Percentiles rank a stretch among this genome's conserved stretches.
These are phyloP conservation scores for Panzeria rudis DNA, from an alignment of 2,888 invertebrate species.

Conservation along the genomic window DNA sequence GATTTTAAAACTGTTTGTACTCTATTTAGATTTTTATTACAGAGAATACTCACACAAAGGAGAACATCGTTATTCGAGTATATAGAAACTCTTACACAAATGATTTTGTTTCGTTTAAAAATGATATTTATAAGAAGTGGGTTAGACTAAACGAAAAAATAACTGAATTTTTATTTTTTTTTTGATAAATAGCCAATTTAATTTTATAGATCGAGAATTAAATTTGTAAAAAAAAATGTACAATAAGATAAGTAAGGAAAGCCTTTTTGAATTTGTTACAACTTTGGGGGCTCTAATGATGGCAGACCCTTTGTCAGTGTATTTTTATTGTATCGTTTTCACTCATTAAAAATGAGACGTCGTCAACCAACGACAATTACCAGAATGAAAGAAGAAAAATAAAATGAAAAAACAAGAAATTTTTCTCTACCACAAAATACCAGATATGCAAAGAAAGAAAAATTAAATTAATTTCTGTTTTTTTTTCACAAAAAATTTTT, in stretches of 20 bases:
- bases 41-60: background rate
- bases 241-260: background rate
- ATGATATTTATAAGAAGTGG: slow-evolving; percentile 45
- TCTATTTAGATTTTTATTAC: slow-evolving; percentile 26
- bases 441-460: slow-evolving; percentile 53
- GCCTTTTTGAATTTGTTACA: slow-evolving; percentile 8
- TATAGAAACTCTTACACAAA: background rate
- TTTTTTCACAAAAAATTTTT: slow-evolving; percentile 27
- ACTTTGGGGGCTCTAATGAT: slow-evolving; percentile 34
- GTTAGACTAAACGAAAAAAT: background rate
- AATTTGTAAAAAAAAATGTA: slow-evolving; percentile 4
- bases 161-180: background rate
- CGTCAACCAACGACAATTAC: slow-evolving; percentile 48
- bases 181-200: background rate
- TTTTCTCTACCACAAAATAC: slow-evolving; percentile 70
- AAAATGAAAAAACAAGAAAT: slow-evolving; percentile 51
- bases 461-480: slow-evolving; percentile 42
- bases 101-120: no score
- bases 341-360: slow-evolving; percentile 68
- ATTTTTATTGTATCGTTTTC: slow-evolving; percentile 54
- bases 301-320: slow-evolving; percentile 37
- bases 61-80: background rate
- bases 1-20: slow-evolving; percentile 2
- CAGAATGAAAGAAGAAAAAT: slow-evolving; percentile 39
- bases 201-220: background rate